Base-by-base conservation (phyloP, 2,797 vertebrate genomes). In the Centropyge bicolor region DNA sequence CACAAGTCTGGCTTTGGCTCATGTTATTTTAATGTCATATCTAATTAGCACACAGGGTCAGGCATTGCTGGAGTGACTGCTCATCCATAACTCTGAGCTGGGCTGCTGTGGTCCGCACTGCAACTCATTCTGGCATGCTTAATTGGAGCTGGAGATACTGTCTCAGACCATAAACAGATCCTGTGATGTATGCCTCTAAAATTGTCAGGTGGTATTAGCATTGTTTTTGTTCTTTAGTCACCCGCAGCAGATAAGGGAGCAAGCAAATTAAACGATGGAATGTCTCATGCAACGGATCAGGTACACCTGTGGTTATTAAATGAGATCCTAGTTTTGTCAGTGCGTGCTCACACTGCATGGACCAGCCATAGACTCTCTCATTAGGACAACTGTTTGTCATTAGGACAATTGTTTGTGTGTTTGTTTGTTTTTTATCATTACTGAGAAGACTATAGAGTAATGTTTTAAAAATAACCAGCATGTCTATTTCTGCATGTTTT, bases 61-160 rank as follows among this genome's bases (percentile, higher is more conserved):
- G 91, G 89, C 91, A 83, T 89, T 83, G 82, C 91, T 86, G 69
- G 91, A 92, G 89, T 94, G 94, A 94, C 90, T 93, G 91, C 91
- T 95, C 93, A 93, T 93, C 93, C 94, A 93, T 93, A 94, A 93
- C 93, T 94, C 90, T 81, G 88, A 90, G 90, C 88, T 64, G 81
- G 64, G 91, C 92, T 78, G 87, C 89, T 85, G 90, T 89, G 88
- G 93, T 89, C 90, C 85, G 77, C 92, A 84, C 90, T 85, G 91
- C 90, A 93, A 91, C 93, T 93, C 93, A 93, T 91, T 91, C 90
- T 94, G 92, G 91, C 93, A 91, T 91, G 92, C 91, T 94, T 95
- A 95, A 95, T 95, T 95, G 93, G 94, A 93, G 90, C 93, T 89
- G 86, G 88, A 91, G 89, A 91, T 91, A 89, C 87, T 92, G 91